Base-by-base conservation (phyloP, 2,888 invertebrate genomes). In the Oxystoma pomonae region DNA sequence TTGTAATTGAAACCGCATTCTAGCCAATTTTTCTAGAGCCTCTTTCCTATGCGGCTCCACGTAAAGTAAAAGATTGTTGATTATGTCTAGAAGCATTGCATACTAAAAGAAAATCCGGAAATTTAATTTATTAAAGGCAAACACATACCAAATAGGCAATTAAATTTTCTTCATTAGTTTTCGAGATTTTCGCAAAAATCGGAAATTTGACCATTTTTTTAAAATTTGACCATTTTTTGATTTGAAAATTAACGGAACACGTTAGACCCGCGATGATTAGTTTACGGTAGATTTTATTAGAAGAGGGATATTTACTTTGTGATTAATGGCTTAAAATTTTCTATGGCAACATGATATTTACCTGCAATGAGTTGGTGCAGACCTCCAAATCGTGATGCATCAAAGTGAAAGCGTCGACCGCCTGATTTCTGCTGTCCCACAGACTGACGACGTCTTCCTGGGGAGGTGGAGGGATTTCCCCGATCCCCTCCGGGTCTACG, bases 371-470 rank as follows among this genome's bases (percentile, higher is more conserved):
- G 82, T 97, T 98, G 53, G 97, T 96, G 82, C 94, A 96, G n/a
- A 97, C 96, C 77, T 98, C 96, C 49, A 99, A 85, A 82, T 98
- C 98, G 78, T 99, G 95, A 83, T 99, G 99, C 89, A 98, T 96
- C 58, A 99, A 84, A 0, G 97, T 98, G 78, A 99, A 97, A 1
- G 96, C 95, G 83, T 99, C 98, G 56, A 96, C 95, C 1, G 96
- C 94, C 65, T 92, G 91, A 72, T 92, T 91, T 69, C 89, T 85
- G 65, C 90, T 87, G 73, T 91, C 90, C 90, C 94, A 94, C 51
- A 89, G 88, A 1, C 87, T 83, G 1, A 85, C 84, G 1, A 85
- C 84, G 69, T 88, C 88, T 73, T 89, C 89, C 65, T 77, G 83
- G 2, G 91, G 90, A 0, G 89, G 88, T 1, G 89, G 87, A 1